phyloP scores from a whole-genome alignment of 2,888 invertebrate genomes.

The Muscina levida region DNA sequence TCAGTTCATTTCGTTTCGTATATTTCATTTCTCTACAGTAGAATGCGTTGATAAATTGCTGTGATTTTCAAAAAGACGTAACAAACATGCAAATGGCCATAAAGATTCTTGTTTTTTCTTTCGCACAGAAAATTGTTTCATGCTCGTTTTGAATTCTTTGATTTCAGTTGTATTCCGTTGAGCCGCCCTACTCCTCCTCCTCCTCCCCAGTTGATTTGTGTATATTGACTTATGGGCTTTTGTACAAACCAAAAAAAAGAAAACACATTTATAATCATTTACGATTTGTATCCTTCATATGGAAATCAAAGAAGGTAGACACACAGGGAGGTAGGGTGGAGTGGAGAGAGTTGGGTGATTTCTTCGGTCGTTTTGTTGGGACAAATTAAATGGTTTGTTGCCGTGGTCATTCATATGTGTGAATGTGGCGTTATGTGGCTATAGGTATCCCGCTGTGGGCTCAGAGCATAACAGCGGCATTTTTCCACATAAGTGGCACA shows the following conservation, averaged over 20 bases:
- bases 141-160: conserved; percentile 31
- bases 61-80: conserved; percentile 50
- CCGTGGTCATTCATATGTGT: conserved; percentile 54
- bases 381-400: conserved; percentile 47
- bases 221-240: conserved; percentile 46
- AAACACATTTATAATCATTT: conserved; percentile 57
- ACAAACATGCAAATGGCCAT: conserved; percentile 58
- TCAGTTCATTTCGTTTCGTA: conserved; percentile 11
- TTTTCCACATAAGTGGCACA: no score
- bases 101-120: conserved; percentile 4
- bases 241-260: conserved; percentile 2
- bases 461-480: conserved; percentile 25
- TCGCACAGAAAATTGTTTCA: conserved; percentile 29
- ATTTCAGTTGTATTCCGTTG: no score
- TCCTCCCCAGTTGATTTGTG: conserved; percentile 11
- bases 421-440: conserved; percentile 61
- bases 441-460: conserved; percentile 63
- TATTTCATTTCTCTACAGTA: background rate
- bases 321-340: background rate
- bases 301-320: conserved; percentile 27
- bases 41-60: conserved; percentile 60
- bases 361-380: conserved; percentile 27
- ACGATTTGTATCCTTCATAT: conserved; percentile 49
- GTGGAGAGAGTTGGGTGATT: conserved; percentile 25
- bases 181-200: no score